Percentiles rank a stretch among this genome's conserved stretches.
Conservation (phyloP, 2,113 vertebrate genomes). For the Paracanthobrama guichenoti region DNA sequence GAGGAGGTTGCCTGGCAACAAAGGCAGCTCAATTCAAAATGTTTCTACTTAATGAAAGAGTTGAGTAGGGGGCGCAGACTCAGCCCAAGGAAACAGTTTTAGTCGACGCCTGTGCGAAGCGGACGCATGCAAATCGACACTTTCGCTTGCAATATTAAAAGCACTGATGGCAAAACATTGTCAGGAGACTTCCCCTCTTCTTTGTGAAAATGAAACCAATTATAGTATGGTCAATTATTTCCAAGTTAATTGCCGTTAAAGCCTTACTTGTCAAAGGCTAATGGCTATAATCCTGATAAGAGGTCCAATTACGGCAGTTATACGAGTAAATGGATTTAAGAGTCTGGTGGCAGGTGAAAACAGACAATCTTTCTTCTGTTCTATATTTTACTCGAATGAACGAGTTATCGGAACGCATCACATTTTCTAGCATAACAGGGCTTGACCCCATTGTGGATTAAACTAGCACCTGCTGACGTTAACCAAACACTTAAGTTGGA, state of each 20-base stretch:
- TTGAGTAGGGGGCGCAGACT: slow-evolving; percentile 52
- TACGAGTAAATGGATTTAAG: slow-evolving; percentile 45
- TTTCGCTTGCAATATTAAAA: slow-evolving; percentile 30
- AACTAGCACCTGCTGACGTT: not conserved
- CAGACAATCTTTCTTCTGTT: not conserved
- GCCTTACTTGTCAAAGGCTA: slow-evolving; percentile 43
- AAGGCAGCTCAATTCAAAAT: slow-evolving; percentile 44
- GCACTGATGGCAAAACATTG: slow-evolving; percentile 35
- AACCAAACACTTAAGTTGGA: slow-evolving; percentile 36
- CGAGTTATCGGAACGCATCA: not conserved
- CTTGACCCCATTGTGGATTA: slow-evolving; percentile 8
- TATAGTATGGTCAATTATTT: slow-evolving; percentile 49
- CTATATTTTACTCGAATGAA: not conserved
- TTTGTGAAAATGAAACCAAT: slow-evolving; percentile 45
- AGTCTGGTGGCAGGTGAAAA: slow-evolving; percentile 28
- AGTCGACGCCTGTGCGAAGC: not conserved
- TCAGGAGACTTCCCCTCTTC: slow-evolving; percentile 33
- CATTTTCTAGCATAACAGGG: not conserved
- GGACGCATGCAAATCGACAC: slow-evolving; percentile 9
- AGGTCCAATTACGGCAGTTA: slow-evolving; percentile 40
- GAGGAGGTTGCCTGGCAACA: slow-evolving; percentile 61
- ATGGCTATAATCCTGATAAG: slow-evolving; percentile 51
- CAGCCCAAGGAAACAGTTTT: slow-evolving; percentile 27
- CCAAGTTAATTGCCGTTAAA: slow-evolving; percentile 42
- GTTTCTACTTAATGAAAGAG: slow-evolving; percentile 44